Evolutionary conservation across 1,140 invertebrate species (phyloP), one percentile per base, ranked within the genome.

Genomic region (Pemphigus obesinymphae): DNA sequence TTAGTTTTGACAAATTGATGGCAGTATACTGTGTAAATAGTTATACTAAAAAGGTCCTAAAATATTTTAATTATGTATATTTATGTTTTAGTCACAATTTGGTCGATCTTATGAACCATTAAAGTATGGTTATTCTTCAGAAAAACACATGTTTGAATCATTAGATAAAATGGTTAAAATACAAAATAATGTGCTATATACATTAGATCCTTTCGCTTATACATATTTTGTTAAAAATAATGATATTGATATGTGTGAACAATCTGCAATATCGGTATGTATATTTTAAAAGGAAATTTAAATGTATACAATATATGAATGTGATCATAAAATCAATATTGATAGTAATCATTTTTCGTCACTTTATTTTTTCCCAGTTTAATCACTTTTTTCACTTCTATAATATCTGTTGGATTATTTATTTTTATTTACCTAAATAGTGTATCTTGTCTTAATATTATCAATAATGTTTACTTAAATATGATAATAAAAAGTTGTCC

Each of bases 111-210:
- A 80, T 31, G 76, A 80, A 61, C 53, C 76, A 45, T 29, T 63
- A 43, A 80, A 80, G 17, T 80, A 80, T 45, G 76, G 76, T 10
- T 80, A 61, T 17, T 63, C 55, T 17, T 80, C 76, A 3, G 76
- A 80, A 43, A 80, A 29, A 31, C 76, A 80, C 10, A 80, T 80
- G 76, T 80, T 80, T 45, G 76, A 80, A 63, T 43, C 23, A 20
- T 80, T 80, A 29, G n/a, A 43, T 3, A 61, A 80, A 61, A 80
- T 80, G 76, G 53, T 80, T 20, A 15, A 45, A 29, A 31, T 80
- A 4, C 0, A 45, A 26, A 29, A 63, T 31, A 29, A 80, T 61
- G 13, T 31, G 0, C 7, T 80, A 1, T 61, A 29, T 43, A 80
- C 76, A 11, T 5, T 43, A 63, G 23, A 80, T 61, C 40, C 55